Evolutionary conservation across 2,113 vertebrate genomes (phyloP), one percentile per base, ranked within the genome.

Genomic region (Heliornis fulica): DNA sequence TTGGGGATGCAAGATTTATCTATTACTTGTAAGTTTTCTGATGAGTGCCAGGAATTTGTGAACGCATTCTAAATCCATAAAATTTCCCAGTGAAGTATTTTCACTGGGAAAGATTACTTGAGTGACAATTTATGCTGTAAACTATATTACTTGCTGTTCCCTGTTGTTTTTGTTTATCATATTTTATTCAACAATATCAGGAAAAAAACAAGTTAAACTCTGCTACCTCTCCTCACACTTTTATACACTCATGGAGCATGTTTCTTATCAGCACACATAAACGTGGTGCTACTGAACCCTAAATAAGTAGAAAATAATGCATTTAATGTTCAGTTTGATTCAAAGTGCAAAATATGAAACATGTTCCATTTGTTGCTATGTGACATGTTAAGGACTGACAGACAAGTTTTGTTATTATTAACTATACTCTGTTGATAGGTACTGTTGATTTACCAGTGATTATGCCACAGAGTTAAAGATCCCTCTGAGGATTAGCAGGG

Each of bases 271-370:
- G 72, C 77, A 89, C 29, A 19, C 29, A 11, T 28, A 83, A 89
- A 65, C 7, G n/a, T 87, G 56, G 65, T 45, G 77, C 53, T 83
- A 71, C 87, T 57, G 84, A 89, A 68, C 60, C 84, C 72, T 70
- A 92, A 95, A 50, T 77, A 87, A 91, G 61, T 76, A 74, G 81
- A 89, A 94, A 86, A 87, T 77, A 89, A 95, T 70, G 36, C 69
- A 94, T 92, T 93, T 94, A 93, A 95, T 94, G 69, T 72, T 93
- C 13, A 0, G 50, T 89, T 93, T 93, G 61, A 79, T 93, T 82
- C 41, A 6, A 89, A 94, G 19, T 50, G n/a, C 57, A 78, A 60
- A 94, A 89, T 66, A 87, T 31, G 54, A 79, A 96, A 82, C 61
- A 23, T 45, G 65, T 43, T 84, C 43, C 31, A 8, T 91, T 89